Percentiles rank a stretch among this genome's conserved stretches.
Conservation (phyloP, 2,797 vertebrate species). For the Rousettus madagascariensis region DNA sequence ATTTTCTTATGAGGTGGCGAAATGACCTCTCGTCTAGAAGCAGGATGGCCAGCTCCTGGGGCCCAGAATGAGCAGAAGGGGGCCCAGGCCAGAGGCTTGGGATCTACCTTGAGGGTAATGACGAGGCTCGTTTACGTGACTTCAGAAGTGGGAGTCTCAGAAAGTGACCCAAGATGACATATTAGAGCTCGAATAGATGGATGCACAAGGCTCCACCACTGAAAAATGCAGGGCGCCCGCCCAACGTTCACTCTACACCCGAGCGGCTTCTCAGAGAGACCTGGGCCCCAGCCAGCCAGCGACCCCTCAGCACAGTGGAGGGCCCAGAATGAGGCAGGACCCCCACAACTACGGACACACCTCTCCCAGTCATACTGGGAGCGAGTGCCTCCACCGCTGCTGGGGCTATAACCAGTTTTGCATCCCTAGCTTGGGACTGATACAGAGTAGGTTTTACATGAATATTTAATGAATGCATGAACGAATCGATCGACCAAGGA, state of each 20-base stretch:
- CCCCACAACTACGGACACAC: not conserved
- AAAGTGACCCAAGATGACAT: not conserved
- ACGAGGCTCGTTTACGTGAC: not conserved
- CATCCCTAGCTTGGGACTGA: not conserved
- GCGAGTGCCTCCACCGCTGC: not conserved
- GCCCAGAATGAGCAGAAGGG: not conserved
- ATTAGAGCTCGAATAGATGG: not conserved
- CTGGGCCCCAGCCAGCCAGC: not conserved
- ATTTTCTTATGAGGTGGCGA: not conserved
- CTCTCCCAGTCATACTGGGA: not conserved
- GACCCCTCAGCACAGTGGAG: not conserved
- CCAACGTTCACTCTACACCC: not conserved
- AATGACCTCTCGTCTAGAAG: not conserved
- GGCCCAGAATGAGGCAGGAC: not conserved
- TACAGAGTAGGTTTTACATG: not conserved
- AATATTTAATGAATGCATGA: not conserved
- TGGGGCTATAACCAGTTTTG: not conserved
- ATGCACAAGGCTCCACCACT: not conserved
- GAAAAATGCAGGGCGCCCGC: not conserved
- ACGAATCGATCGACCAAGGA: no score
- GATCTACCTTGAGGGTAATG: not conserved
- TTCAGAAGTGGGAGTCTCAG: not conserved
- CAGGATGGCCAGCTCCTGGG: not conserved
- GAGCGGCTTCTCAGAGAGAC: not conserved
- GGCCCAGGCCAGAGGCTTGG: not conserved